Percentiles rank a stretch among this genome's conserved stretches.
phyloP scores from a whole-genome alignment of 2,113 vertebrate genomes.

The Pseudonaja textilis region DNA sequence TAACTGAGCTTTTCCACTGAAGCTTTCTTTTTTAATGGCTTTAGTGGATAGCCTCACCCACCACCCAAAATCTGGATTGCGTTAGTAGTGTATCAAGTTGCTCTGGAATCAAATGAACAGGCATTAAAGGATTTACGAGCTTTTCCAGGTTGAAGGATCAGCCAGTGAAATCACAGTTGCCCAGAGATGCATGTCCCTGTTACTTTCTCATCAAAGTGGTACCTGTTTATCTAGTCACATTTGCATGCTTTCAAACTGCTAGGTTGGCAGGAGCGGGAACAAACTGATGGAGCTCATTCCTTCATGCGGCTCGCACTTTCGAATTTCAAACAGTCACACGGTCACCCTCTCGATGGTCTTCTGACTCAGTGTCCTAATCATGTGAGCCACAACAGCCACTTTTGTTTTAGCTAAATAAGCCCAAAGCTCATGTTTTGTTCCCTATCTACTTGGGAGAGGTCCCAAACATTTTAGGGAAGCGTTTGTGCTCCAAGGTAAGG shows the following conservation, averaged over 20 bases:
- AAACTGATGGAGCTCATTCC: neutral
- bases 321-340: neutral
- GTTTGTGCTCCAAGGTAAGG: neutral
- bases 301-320: accelerated
- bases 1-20: neutral
- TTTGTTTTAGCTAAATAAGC: neutral
- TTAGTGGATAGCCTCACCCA: neutral
- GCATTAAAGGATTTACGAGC: neutral
- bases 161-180: neutral
- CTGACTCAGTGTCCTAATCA: neutral
- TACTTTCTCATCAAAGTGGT: neutral
- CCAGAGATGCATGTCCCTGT: neutral
- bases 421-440: neutral
- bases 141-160: neutral
- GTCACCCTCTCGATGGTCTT: neutral
- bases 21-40: neutral
- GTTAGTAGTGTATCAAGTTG: neutral
- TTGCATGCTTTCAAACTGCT: neutral
- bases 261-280: neutral
- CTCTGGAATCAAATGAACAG: neutral
- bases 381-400: neutral
- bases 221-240: neutral
- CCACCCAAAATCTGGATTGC: neutral
- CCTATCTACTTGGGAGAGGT: neutral
- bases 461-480: neutral